A percentile compares a stretch with the other conserved stretches of the same genome.
Conservation (phyloP, 2,888 invertebrate genomes). For the Drosophila nr. perissopoda region DNA sequence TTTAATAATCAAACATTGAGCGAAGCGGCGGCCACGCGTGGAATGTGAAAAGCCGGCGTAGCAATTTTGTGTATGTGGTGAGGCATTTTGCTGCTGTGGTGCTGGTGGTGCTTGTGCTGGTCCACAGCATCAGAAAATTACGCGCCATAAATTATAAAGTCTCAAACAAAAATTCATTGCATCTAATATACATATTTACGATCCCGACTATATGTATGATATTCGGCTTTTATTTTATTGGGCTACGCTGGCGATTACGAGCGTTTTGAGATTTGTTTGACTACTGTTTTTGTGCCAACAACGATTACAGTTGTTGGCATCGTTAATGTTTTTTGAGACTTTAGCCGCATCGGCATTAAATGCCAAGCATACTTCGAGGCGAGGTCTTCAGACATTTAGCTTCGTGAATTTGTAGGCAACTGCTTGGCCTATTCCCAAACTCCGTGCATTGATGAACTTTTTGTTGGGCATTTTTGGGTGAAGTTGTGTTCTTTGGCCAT, state of each 20-base stretch:
- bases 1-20: slow-evolving; percentile 72
- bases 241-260: slow-evolving; percentile 42
- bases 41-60: slow-evolving; percentile 68
- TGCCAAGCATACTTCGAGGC: slow-evolving; percentile 56
- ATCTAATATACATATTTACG: slow-evolving; percentile 55
- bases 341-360: slow-evolving; percentile 26
- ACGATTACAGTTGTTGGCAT: slow-evolving; percentile 15
- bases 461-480: slow-evolving; percentile 55
- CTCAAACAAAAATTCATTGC: slow-evolving; percentile 72
- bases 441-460: slow-evolving; percentile 58
- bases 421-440: slow-evolving; percentile 41
- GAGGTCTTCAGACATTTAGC: slow-evolving; percentile 11
- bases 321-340: slow-evolving; percentile 9
- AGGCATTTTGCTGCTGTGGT: slow-evolving; percentile 6
- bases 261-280: slow-evolving; percentile 42
- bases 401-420: slow-evolving; percentile 9
- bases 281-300: slow-evolving; percentile 14
- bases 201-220: slow-evolving; percentile 45
- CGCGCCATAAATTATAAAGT: slow-evolving; percentile 72
- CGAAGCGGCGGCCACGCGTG: slow-evolving; percentile 67
- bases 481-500: slow-evolving; percentile 18
- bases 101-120: slow-evolving; percentile 31
- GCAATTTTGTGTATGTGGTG: slow-evolving; percentile 45
- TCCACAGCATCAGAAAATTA: slow-evolving; percentile 52
- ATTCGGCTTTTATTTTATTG: slow-evolving; percentile 50